A percentile compares a stretch with the other conserved stretches of the same genome.
Conservation (phyloP, 2,113 vertebrate genomes). For the Mionectes macconnelli region DNA sequence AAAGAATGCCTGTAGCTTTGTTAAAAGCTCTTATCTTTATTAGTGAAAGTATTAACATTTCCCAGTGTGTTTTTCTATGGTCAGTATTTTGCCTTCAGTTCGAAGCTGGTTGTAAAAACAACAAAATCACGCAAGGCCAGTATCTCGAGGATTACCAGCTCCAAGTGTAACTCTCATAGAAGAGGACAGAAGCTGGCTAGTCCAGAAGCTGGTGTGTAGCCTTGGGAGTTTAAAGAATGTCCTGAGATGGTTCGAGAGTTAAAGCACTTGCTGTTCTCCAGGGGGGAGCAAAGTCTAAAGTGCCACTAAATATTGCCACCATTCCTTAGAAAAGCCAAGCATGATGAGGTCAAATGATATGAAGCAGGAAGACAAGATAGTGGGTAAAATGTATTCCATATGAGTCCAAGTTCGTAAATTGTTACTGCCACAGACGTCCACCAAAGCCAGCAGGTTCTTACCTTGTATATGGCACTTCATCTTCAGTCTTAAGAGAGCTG, state of each 20-base stretch:
- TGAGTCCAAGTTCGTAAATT: not conserved
- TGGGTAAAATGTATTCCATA: fast-evolving
- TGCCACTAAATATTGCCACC: not conserved
- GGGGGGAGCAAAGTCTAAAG: not conserved
- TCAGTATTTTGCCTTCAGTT: not conserved
- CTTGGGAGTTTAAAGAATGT: not conserved
- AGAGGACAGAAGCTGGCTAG: not conserved
- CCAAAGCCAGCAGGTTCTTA: not conserved
- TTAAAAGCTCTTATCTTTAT: not conserved
- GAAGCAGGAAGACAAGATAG: not conserved
- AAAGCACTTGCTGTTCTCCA: not conserved
- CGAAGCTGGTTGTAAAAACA: not conserved
- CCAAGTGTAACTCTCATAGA: not conserved
- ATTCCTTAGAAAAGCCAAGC: not conserved
- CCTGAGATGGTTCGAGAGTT: not conserved
- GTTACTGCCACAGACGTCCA: not conserved
- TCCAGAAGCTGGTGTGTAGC: not conserved
- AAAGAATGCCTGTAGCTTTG: not conserved
- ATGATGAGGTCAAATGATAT: not conserved
- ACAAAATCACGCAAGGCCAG: not conserved
- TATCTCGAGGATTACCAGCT: not conserved
- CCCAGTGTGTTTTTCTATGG: not conserved
- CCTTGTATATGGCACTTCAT: not conserved
- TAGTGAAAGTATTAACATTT: not conserved
- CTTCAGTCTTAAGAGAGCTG: not conserved